These are phyloP conservation scores for Ficedula albicollis DNA, from an alignment of 2,797 vertebrate genomes.

Conservation along the genomic window DNA sequence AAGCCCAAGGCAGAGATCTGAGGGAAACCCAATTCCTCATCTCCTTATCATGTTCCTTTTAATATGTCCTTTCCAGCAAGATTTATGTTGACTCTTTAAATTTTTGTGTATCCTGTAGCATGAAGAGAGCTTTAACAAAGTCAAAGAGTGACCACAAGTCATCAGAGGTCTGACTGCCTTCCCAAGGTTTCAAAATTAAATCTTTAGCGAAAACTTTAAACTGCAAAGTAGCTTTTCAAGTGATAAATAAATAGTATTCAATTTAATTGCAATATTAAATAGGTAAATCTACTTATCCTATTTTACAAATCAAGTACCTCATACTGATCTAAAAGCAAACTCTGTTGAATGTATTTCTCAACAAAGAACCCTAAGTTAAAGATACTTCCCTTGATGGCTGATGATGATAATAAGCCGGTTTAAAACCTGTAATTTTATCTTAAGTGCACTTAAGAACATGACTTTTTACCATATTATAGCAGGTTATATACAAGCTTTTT, in stretches of 20 bases:
- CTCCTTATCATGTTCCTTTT: background rate
- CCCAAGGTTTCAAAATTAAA: background rate
- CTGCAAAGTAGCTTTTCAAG: background rate
- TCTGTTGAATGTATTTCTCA: background rate
- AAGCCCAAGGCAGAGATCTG: background rate
- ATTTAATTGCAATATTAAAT: background rate
- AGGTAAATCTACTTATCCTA: background rate
- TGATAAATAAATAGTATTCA: background rate
- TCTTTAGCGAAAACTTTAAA: background rate
- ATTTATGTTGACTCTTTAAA: background rate
- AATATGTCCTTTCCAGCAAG: background rate
- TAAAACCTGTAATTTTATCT: background rate
- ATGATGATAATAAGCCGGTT: background rate
- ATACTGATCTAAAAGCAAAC: background rate
- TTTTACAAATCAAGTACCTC: background rate
- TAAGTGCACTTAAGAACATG: constrained; percentile 25
- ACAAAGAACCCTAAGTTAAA: background rate
- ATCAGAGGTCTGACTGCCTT: background rate
- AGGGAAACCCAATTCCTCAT: background rate
- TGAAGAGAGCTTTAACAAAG: background rate
- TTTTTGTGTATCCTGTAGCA: background rate
- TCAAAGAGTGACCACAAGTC: background rate
- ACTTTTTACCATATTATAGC: constrained; percentile 9
- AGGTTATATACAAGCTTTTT: constrained; percentile 47
- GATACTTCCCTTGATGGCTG: constrained; percentile 13